Percentiles rank a stretch among this genome's conserved stretches.
Conservation (phyloP, 2,113 vertebrate species). For the Microcebus ravelobensis region DNA sequence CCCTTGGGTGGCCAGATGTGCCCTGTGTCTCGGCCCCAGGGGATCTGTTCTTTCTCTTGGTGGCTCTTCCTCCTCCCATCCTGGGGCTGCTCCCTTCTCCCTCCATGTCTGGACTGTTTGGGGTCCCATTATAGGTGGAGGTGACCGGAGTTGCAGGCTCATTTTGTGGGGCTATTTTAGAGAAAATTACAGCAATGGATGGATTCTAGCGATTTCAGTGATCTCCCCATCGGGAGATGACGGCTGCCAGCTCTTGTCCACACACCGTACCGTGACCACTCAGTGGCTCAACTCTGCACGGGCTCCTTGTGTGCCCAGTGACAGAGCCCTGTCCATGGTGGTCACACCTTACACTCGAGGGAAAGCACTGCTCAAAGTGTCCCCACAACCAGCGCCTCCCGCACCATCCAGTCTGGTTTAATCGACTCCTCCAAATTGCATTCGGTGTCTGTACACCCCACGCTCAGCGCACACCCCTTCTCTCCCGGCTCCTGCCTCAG, state of each 20-base stretch:
- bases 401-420: accelerated
- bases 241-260: too few species aligned
- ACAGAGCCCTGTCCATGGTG: accelerated
- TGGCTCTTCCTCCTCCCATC: not conserved
- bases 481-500: accelerated
- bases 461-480: not conserved
- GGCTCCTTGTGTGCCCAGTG: accelerated
- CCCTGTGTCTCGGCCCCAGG: not conserved
- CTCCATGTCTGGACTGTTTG: too few species aligned
- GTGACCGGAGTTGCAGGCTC: too few species aligned
- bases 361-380: not conserved
- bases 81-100: not conserved
- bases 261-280: accelerated
- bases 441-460: too few species aligned
- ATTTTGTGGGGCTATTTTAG: not conserved
- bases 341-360: not conserved
- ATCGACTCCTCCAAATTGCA: accelerated
- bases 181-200: not conserved
- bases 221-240: not conserved
- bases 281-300: accelerated
- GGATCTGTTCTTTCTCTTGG: not conserved
- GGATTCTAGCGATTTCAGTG: not conserved
- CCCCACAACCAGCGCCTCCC: too few species aligned
- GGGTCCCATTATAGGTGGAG: accelerated
- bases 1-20: accelerated